Evolutionary conservation across 2,113 vertebrate genomes (phyloP), one percentile per base, ranked within the genome.

Genomic region (Chionomys nivalis): DNA sequence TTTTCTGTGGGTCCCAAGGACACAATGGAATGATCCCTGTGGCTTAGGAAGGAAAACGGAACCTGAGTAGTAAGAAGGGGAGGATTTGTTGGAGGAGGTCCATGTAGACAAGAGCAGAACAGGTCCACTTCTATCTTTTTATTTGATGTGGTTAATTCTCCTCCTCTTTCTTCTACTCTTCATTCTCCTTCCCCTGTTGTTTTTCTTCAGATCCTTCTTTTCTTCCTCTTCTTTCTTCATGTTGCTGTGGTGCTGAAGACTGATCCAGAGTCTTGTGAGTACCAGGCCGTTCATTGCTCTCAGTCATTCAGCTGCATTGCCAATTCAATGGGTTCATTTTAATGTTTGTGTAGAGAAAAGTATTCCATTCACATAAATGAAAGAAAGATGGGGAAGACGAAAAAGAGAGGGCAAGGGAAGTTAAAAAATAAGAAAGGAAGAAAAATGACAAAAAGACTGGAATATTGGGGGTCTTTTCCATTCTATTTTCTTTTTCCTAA

Each of bases 401-500:
- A 8, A 8, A 12, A 36, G 14, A 23, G 1, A n/a, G 11, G 28
- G 21, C 13, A 6, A 33, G 13, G 5, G 2, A 8, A 14, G 11
- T 7, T 11, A 39, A 14, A 4, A 65, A 44, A 16, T 70, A 11
- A 52, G 8, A 82, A 39, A 44, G 21, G 11, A 58, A 2, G 47
- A 39, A 58, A 68, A 68, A 19, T 42, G 47, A 16, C 39, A 49
- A 24, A 0, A 52, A 73, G 4, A 9, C 14, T 3, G 36, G 11
- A 24, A 2, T 72, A 61, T 28, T 8, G 81, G 1, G 58, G 1
- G 4, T 26, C 23, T 92, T 52, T 31, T 94, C 21, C 2, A n/a
- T 86, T 73, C 42, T 44, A 13, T 94, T 86, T 78, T 13, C 19
- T 89, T 92, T 94, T 93, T 55, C 26, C 52, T 72, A 76, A 90